A percentile compares a stretch with the other conserved stretches of the same genome.
Evolutionary conservation across 2,113 vertebrate genomes (phyloP).

Genomic region (Romanogobio albipinnatus): DNA sequence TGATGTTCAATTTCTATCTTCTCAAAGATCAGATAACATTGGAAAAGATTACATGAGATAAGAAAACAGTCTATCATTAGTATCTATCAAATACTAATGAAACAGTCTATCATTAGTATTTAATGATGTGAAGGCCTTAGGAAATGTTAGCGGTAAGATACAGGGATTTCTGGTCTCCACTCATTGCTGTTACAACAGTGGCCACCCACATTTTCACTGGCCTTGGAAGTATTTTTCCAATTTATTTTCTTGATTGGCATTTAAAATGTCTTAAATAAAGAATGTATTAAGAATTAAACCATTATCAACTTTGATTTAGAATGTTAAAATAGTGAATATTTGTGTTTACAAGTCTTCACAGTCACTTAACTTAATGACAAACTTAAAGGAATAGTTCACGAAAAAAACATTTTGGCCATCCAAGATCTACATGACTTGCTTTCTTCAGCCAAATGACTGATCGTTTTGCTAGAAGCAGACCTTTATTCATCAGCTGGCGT

Average conservation of each 20-base stretch:
- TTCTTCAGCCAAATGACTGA: too few relatives aligned
- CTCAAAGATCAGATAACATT: not conserved
- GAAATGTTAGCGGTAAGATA: not conserved
- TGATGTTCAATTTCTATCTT: conserved; percentile 8
- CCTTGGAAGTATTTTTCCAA: not conserved
- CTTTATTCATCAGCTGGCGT: too few relatives aligned
- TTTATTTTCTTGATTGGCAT: not conserved
- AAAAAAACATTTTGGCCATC: too few relatives aligned
- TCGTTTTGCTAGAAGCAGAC: too few relatives aligned
- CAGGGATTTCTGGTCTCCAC: not conserved
- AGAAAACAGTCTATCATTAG: not conserved
- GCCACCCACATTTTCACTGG: not conserved
- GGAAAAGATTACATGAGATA: not conserved
- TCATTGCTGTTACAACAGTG: not conserved
- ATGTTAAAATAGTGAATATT: too few relatives aligned
- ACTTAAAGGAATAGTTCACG: too few relatives aligned
- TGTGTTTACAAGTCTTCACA: too few relatives aligned
- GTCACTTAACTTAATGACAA: too few relatives aligned
- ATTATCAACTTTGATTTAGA: not conserved
- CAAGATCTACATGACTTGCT: too few relatives aligned
- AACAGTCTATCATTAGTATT: not conserved
- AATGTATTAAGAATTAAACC: not conserved
- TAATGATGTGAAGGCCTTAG: not conserved
- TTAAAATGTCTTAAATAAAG: not conserved
- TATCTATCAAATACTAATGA: too few relatives aligned